A percentile compares a stretch with the other conserved stretches of the same genome.
These are phyloP conservation scores for Danio tinwini DNA, from an alignment of 2,797 vertebrate species.

Conservation along the genomic window DNA sequence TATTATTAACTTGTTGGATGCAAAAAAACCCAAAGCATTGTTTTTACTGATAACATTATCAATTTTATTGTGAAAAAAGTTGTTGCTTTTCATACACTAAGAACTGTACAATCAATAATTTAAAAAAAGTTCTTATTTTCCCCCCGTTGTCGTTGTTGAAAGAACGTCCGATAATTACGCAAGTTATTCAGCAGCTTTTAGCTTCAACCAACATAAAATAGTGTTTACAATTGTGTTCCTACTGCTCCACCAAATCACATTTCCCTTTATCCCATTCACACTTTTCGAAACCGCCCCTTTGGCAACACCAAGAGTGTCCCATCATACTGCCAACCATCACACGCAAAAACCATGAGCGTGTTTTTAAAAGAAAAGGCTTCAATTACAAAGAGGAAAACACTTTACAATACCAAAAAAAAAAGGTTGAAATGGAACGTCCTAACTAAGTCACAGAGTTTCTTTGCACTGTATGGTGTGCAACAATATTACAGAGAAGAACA, in stretches of 20 bases:
- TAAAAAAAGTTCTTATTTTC: constrained; percentile 53
- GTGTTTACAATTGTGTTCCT: constrained; percentile 59
- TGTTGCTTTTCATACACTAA: constrained; percentile 57
- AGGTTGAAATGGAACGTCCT: constrained; percentile 49
- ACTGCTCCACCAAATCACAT: constrained; percentile 51
- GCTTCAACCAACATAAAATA: constrained; percentile 62
- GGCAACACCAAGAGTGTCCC: constrained; percentile 8
- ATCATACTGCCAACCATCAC: background rate
- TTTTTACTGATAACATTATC: constrained; percentile 48
- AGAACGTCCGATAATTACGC: constrained; percentile 53
- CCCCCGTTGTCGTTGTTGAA: constrained; percentile 30
- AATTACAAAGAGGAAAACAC: constrained; percentile 34
- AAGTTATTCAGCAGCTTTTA: constrained; percentile 62
- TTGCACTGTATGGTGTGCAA: constrained; percentile 52
- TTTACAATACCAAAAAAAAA: constrained; percentile 49
- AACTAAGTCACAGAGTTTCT: constrained; percentile 51
- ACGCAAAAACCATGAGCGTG: constrained; percentile 20
- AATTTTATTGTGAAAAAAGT: constrained; percentile 64
- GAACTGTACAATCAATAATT: constrained; percentile 66
- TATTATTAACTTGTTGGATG: background rate
- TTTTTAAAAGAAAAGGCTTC: constrained; percentile 32
- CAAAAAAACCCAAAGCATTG: constrained; percentile 20
- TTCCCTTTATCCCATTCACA: constrained; percentile 47
- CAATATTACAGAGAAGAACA: constrained; percentile 39
- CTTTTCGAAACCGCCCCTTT: background rate